Percentiles rank a stretch among this genome's conserved stretches.
phyloP scores from a whole-genome alignment of 2,797 vertebrate genomes.

The Chloroceryle amazona region DNA sequence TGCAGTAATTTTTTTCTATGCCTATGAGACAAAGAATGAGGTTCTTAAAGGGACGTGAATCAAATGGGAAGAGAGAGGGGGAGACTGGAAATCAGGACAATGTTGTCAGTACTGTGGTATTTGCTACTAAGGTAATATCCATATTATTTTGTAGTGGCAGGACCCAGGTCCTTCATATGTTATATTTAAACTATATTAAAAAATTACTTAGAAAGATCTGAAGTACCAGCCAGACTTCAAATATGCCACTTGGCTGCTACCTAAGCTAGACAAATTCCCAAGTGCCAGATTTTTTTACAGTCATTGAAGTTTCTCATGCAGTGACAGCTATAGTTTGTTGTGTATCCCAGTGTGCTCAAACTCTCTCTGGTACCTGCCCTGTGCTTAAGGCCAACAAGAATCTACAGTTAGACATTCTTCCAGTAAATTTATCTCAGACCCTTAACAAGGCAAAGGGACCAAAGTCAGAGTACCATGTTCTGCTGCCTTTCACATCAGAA shows the following conservation, averaged over 20 bases:
- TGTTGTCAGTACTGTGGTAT: not conserved
- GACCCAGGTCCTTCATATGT: not conserved
- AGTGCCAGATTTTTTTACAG: not conserved
- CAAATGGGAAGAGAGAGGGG: not conserved
- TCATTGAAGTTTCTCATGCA: not conserved
- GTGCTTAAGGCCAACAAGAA: not conserved
- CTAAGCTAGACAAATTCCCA: not conserved
- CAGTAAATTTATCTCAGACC: not conserved
- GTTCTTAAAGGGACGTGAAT: not conserved
- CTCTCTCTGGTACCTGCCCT: not conserved
- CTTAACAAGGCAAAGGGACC: not conserved
- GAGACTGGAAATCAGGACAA: not conserved
- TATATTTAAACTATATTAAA: not conserved
- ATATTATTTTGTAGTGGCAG: not conserved
- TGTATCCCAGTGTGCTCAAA: not conserved
- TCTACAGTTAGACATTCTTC: not conserved
- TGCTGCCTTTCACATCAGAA: not conserved
- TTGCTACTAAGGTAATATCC: not conserved
- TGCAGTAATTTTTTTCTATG: not conserved
- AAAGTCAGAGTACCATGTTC: not conserved
- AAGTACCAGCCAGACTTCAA: not conserved
- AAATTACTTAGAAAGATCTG: not conserved
- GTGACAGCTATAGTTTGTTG: not conserved
- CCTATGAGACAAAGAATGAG: not conserved
- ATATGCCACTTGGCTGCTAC: not conserved